Percentiles rank a stretch among this genome's conserved stretches.
Evolutionary conservation across 1,140 invertebrate species (phyloP).

Genomic region (Solenopsis invicta): DNA sequence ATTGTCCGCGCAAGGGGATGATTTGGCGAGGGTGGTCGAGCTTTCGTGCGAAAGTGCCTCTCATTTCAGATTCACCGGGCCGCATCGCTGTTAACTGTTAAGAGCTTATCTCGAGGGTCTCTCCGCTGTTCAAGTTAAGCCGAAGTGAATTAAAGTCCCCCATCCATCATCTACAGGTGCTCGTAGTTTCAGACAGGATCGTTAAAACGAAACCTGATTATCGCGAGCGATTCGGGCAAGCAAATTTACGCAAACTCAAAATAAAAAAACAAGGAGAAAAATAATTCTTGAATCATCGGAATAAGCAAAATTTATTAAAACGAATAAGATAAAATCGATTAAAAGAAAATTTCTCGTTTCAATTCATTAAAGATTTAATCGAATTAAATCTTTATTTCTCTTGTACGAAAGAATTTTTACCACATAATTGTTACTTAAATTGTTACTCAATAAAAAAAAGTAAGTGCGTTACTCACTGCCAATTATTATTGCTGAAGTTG

Average conservation of each 20-base stretch:
- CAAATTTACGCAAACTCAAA: neutral
- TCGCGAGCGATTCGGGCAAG: neutral
- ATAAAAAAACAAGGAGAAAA: neutral
- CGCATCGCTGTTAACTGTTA: slow-evolving; percentile 68
- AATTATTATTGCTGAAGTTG: neutral
- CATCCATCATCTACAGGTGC: slow-evolving; percentile 79
- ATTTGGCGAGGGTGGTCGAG: slow-evolving; percentile 35
- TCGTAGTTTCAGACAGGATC: neutral
- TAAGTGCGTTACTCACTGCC: neutral
- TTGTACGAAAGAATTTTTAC: neutral
- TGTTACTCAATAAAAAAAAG: neutral
- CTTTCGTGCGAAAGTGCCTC: slow-evolving; percentile 73
- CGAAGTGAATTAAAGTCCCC: slow-evolving; percentile 80
- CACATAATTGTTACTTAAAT: neutral
- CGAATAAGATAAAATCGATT: neutral
- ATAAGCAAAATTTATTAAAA: neutral
- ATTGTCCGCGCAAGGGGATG: slow-evolving; percentile 30
- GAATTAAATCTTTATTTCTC: neutral
- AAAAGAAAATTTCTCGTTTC: neutral
- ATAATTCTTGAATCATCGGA: neutral
- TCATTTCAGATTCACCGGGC: slow-evolving; percentile 75
- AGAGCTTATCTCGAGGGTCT: slow-evolving; percentile 68
- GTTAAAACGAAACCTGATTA: slow-evolving; percentile 28
- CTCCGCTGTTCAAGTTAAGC: slow-evolving; percentile 58
- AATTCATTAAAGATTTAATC: slow-evolving; percentile 6